Percentiles rank a stretch among this genome's conserved stretches.
phyloP scores from a whole-genome alignment of 2,797 vertebrate genomes.

The Parauchenoglanis punctatus region DNA sequence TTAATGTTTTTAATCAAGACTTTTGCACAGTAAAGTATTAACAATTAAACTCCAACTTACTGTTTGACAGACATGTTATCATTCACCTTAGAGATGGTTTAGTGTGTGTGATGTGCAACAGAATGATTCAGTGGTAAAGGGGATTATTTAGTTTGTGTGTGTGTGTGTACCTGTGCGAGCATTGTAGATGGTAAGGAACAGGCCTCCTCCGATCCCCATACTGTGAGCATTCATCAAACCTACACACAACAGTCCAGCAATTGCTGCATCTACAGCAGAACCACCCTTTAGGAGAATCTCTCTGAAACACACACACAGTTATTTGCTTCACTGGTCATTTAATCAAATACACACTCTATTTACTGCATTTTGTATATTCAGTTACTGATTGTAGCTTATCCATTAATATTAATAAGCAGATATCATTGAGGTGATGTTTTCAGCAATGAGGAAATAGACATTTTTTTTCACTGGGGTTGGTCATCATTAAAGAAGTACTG shows the following conservation, averaged over 20 bases:
- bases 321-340: neutral
- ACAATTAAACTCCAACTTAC: neutral
- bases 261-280: slow-evolving; percentile 86
- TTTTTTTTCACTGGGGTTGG: neutral
- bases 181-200: slow-evolving; percentile 87
- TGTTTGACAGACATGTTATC: neutral
- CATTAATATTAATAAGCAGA: neutral
- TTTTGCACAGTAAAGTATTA: too few species aligned
- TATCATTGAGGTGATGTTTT: neutral
- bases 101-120: neutral
- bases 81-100: neutral
- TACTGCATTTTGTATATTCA: neutral
- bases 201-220: slow-evolving; percentile 92
- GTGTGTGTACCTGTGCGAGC: slow-evolving; percentile 78
- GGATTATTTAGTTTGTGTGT: neutral
- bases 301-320: slow-evolving; percentile 67
- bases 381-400: neutral
- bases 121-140: neutral
- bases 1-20: too few species aligned
- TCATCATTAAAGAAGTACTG: neutral
- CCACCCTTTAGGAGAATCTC: slow-evolving; percentile 83
- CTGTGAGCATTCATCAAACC: slow-evolving; percentile 92
- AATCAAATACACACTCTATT: neutral
- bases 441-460: neutral
- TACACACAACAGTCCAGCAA: slow-evolving; percentile 86